Evolutionary conservation across 2,888 invertebrate genomes (phyloP), one percentile per base, ranked within the genome.

Genomic region (Bhutanitis thaidina): DNA sequence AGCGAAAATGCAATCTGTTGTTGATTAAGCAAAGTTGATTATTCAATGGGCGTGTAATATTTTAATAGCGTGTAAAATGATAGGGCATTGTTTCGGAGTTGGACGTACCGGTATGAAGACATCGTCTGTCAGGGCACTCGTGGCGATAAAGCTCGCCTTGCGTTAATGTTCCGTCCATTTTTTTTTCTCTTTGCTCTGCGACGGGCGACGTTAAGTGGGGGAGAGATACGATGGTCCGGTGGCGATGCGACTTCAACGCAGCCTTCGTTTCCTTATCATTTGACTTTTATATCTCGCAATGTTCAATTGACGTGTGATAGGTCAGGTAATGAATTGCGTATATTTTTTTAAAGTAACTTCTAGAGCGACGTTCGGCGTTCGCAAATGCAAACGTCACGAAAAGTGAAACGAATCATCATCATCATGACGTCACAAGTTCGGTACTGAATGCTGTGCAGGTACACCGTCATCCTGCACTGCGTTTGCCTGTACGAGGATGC

Each of bases 21-120:
- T 1, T 0, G 10, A 10, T 1, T 5, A 0, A 10, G 7, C 20
- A 52, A 35, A 13, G 47, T 16, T 12, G 8, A 20, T 13, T 38
- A 43, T 43, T 0, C 13, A 16, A 43, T 49, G 44, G n/a, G 14
- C n/a, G 9, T 13, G 8, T 7, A 7, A 12, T 7, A 12, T 34
- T 75, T 80, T 80, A 80, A 80, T 81, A 76, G 77, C 72, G 56
- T 78, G 78, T 80, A 76, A 74, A 71, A 63, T 71, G 79, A 83
- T 80, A 79, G 74, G 74, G 73, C 64, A 80, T 86, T 86, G 86
- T 88, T 86, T 86, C 80, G 83, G 74, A 78, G 71, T 70, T 66
- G 62, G 65, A 69, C 74, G 86, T 86, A 75, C 83, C 85, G 64
- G 71, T 76, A 88, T 88, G 77, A 85, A 88, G 89, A 87, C 84